phyloP scores from a whole-genome alignment of 2,113 vertebrate species.

The Poeciliopsis prolifica region DNA sequence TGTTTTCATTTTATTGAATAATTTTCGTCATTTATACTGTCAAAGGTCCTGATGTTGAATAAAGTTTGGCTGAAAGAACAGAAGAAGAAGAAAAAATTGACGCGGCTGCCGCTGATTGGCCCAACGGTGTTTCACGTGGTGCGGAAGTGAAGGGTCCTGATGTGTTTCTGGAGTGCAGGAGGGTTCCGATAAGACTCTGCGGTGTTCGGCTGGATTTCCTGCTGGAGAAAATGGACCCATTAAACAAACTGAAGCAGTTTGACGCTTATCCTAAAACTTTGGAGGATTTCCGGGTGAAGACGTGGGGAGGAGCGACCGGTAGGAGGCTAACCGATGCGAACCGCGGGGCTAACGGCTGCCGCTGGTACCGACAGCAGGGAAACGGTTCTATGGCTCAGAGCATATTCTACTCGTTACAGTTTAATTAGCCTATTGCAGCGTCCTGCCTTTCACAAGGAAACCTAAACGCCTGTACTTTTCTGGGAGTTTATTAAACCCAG shows the following conservation, averaged over 20 bases:
- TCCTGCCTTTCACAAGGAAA: background rate
- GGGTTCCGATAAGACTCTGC: conserved; percentile 35
- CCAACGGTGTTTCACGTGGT: conserved; percentile 12
- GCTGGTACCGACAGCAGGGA: conserved; percentile 43
- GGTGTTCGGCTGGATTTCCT: conserved; percentile 19
- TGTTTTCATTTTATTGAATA: too few species aligned
- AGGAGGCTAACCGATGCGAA: conserved; percentile 51
- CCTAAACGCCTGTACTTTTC: background rate
- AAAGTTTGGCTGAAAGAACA: background rate
- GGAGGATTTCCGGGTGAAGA: conserved; percentile 96
- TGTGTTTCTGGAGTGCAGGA: conserved; percentile 39
- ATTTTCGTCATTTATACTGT: too few species aligned
- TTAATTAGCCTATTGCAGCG: background rate
- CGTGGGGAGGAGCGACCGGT: conserved; percentile 94
- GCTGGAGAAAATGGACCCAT: conserved; percentile 84
- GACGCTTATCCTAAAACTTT: conserved; percentile 97
- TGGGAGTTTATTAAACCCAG: background rate
- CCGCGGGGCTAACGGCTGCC: conserved; percentile 37
- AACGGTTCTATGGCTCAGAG: background rate
- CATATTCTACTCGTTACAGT: too few species aligned
- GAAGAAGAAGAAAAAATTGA: conserved; percentile 15
- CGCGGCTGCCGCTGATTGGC: conserved; percentile 78
- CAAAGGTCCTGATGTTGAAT: background rate
- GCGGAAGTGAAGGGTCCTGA: conserved; percentile 71
- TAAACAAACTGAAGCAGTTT: conserved; percentile 91